Conservation (phyloP, 2,113 vertebrate genomes). For the Grammomys dolichurus region DNA sequence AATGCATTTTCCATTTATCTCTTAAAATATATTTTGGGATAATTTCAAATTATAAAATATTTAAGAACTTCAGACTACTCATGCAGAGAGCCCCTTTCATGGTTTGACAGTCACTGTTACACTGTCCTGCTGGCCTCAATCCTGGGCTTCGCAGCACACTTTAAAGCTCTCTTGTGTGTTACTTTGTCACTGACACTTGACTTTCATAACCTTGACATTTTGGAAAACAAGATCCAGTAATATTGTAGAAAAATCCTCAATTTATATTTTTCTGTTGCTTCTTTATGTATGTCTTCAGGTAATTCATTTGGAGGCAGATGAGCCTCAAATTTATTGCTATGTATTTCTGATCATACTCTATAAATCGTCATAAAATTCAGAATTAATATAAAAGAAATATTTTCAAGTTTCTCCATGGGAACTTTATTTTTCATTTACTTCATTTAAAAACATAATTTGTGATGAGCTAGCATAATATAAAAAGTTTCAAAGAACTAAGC, state of each 20-base stretch:
- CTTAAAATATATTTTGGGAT: not conserved
- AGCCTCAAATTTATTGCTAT: not conserved
- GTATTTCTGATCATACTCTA: not conserved
- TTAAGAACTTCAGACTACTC: not conserved
- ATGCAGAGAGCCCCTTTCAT: not conserved
- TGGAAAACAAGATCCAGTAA: not conserved
- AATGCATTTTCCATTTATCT: not conserved
- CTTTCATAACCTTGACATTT: not conserved
- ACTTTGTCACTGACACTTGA: not conserved
- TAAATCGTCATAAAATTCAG: not conserved
- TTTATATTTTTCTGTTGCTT: conserved; percentile 19
- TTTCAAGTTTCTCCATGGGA: not conserved
- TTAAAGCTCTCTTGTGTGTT: not conserved
- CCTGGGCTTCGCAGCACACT: not conserved
- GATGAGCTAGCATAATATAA: not conserved
- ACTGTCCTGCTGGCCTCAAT: not conserved
- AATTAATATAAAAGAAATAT: not conserved
- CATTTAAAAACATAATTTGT: not conserved
- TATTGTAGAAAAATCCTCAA: not conserved
- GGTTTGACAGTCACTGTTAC: not conserved
- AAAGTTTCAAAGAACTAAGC: not conserved
- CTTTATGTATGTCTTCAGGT: not conserved
- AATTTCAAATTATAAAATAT: conserved; percentile 5
- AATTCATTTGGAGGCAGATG: not conserved
- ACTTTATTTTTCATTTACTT: not conserved